Evolutionary conservation across 2,888 invertebrate species (phyloP).

Genomic region (Ommatoiulus sabulosus): DNA sequence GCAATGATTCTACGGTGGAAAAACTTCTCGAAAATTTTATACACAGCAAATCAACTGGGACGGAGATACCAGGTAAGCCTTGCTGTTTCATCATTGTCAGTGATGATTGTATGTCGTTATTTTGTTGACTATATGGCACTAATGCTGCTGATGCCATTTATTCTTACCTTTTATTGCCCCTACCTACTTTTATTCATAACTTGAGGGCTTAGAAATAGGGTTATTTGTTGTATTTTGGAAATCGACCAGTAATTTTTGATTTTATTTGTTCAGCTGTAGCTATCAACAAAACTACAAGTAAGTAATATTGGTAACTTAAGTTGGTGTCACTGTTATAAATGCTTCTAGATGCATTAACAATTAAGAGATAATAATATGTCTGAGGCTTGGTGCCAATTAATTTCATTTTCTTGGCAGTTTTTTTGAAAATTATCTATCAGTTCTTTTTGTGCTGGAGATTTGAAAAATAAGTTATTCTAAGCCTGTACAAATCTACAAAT

Average conservation of each 20-base stretch:
- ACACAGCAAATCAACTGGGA: conserved; percentile 90
- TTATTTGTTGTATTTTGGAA: background rate
- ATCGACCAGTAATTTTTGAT: conserved; percentile 21
- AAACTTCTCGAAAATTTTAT: conserved; percentile 93
- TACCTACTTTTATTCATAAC: background rate
- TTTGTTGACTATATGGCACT: background rate
- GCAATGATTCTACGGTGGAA: conserved; percentile 91
- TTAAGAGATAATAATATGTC: conserved; percentile 19
- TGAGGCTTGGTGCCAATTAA: background rate
- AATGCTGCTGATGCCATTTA: background rate
- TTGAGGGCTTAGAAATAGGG: conserved; percentile 18
- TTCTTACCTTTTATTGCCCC: background rate
- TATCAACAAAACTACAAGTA: conserved; percentile 42
- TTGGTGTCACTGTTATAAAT: conserved; percentile 34
- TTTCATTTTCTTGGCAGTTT: background rate
- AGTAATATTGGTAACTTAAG: background rate
- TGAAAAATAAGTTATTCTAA: too few relatives aligned
- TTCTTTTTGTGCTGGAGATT: too few relatives aligned
- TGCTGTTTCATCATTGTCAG: background rate
- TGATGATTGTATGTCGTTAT: background rate
- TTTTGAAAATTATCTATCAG: background rate
- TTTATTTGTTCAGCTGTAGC: conserved; percentile 41
- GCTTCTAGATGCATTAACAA: conserved; percentile 32
- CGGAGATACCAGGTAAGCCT: conserved; percentile 85
- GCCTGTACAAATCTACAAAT: too few relatives aligned